phyloP scores from a whole-genome alignment of 2,797 vertebrate species.

The Garrulus glandarius region DNA sequence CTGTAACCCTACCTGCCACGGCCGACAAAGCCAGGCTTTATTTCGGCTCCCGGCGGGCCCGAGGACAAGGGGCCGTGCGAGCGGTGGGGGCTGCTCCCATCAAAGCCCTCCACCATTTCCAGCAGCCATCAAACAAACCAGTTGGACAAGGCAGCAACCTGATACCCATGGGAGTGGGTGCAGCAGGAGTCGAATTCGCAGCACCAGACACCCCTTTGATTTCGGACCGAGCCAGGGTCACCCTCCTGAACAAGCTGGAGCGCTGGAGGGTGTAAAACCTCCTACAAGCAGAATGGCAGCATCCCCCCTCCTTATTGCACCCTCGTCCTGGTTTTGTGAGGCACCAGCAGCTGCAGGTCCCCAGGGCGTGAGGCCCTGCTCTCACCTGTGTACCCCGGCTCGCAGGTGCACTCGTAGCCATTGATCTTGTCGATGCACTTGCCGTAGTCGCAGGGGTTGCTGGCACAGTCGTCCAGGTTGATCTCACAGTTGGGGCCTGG shows the following conservation, averaged over 20 bases:
- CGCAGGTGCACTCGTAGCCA: slow-evolving; percentile 89
- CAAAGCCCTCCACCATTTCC: slow-evolving; percentile 46
- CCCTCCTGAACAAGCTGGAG: not conserved
- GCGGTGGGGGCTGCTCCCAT: slow-evolving; percentile 18
- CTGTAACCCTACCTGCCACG: slow-evolving; percentile 37
- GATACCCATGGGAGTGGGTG: slow-evolving; percentile 60
- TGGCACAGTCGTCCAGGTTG: slow-evolving; percentile 93
- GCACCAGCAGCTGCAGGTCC: not conserved
- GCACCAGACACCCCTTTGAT: slow-evolving; percentile 57
- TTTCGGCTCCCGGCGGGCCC: not conserved
- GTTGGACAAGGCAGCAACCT: slow-evolving; percentile 55
- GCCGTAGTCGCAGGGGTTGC: slow-evolving; percentile 89
- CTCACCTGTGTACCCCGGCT: slow-evolving; percentile 91
- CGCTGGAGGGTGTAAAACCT: slow-evolving; percentile 3
- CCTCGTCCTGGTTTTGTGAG: not conserved
- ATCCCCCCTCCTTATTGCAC: not conserved
- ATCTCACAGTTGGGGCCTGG: slow-evolving; percentile 89
- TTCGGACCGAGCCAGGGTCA: not conserved
- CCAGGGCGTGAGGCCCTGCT: not conserved
- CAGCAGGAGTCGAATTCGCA: not conserved
- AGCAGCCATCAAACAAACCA: slow-evolving; percentile 57
- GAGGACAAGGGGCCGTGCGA: not conserved
- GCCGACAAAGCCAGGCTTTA: slow-evolving; percentile 57
- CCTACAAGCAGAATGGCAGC: not conserved
- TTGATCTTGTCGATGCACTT: slow-evolving; percentile 95